These are phyloP conservation scores for Subacronicta megacephala DNA, from an alignment of 2,888 invertebrate species.

Conservation along the genomic window DNA sequence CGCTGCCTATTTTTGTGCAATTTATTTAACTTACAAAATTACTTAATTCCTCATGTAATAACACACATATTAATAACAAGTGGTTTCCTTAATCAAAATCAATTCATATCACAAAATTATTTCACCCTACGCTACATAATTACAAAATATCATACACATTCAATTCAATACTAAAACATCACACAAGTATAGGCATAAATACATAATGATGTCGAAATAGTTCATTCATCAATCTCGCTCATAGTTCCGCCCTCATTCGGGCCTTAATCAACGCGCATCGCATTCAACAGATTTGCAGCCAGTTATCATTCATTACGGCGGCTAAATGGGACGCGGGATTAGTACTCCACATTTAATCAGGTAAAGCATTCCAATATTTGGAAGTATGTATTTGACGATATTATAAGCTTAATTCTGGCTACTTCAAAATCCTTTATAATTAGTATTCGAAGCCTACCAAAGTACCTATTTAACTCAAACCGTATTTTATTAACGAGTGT, in stretches of 20 bases:
- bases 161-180: too few species aligned
- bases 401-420: background rate
- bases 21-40: too few species aligned
- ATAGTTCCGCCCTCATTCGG: constrained; percentile 26
- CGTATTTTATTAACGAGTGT: too few species aligned
- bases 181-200: constrained; percentile 32
- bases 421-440: background rate
- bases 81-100: too few species aligned
- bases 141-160: too few species aligned
- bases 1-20: too few species aligned
- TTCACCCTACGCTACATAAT: too few species aligned
- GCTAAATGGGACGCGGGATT: constrained; percentile 34
- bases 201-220: constrained; percentile 24
- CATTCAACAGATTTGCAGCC: constrained; percentile 51
- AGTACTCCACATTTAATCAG: constrained; percentile 47
- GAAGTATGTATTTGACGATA: background rate
- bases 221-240: constrained; percentile 23
- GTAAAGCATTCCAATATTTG: constrained; percentile 14
- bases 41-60: too few species aligned
- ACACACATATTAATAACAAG: too few species aligned
- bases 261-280: constrained; percentile 48
- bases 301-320: constrained; percentile 38
- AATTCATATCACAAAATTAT: too few species aligned
- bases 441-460: too few species aligned
- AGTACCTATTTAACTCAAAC: too few species aligned